Evolutionary conservation across 1,140 invertebrate genomes (phyloP).

Genomic region (Parapsyche elsis): DNA sequence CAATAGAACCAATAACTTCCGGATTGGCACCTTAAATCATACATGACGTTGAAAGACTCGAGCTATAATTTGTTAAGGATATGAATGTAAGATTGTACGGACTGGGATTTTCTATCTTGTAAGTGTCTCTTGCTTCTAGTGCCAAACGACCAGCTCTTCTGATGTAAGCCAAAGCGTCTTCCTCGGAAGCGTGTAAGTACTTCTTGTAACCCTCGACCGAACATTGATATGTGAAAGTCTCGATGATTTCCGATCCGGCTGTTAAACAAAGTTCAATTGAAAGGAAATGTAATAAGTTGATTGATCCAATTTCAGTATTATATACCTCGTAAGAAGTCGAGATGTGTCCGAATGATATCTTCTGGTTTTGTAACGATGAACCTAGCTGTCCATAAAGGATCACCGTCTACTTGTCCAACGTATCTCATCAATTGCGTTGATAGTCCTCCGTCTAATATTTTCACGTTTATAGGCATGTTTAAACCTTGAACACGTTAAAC

Average conservation of each 20-base stretch:
- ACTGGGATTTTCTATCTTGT: conserved; percentile 48
- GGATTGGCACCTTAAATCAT: conserved; percentile 39
- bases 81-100: no score
- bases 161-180: conserved; percentile 66
- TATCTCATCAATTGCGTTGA: conserved; percentile 62
- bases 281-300: not conserved
- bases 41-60: no score
- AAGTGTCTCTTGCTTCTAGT: conserved; percentile 56
- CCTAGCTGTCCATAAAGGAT: conserved; percentile 69
- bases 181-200: conserved; percentile 62
- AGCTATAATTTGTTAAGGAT: no score
- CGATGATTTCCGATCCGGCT: conserved; percentile 72
- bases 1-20: conserved; percentile 72
- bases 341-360: conserved; percentile 65
- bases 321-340: conserved; percentile 66
- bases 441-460: conserved; percentile 64
- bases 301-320: not conserved
- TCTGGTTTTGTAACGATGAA: conserved; percentile 64
- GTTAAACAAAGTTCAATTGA: conserved; percentile 27
- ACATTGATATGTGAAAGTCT: conserved; percentile 74
- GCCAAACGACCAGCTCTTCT: conserved; percentile 66
- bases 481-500: no score
- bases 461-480: not conserved
- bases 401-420: conserved; percentile 57
- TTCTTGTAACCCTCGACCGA: conserved; percentile 68